Conservation (phyloP, 2,113 vertebrate species). For the Tetrao urogallus region DNA sequence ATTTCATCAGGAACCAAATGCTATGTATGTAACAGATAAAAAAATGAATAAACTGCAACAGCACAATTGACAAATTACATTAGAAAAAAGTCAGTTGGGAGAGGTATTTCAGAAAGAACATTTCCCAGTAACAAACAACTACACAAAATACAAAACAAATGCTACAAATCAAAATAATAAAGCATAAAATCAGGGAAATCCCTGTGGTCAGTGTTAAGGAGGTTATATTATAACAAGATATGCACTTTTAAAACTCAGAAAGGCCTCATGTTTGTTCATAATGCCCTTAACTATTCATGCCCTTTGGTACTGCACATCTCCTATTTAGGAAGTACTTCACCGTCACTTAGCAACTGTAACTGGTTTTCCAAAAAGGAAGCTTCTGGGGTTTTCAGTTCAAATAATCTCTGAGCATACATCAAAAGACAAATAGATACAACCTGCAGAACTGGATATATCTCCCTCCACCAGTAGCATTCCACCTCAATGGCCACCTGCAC, state of each 20-base stretch:
- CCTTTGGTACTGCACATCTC: slow-evolving; percentile 18
- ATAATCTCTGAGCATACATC: background rate
- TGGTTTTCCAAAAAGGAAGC: slow-evolving; percentile 41
- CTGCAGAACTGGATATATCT: slow-evolving; percentile 8
- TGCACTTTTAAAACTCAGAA: background rate
- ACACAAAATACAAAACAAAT: background rate
- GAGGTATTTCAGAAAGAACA: background rate
- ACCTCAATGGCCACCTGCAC: background rate
- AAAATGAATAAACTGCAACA: background rate
- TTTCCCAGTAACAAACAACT: background rate
- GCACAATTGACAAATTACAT: background rate
- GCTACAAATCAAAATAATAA: background rate
- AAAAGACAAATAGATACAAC: slow-evolving; percentile 35
- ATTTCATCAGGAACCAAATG: background rate
- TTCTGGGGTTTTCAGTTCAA: slow-evolving; percentile 32
- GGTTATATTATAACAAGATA: background rate
- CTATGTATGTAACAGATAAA: too few relatives aligned
- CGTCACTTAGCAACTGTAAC: slow-evolving; percentile 64
- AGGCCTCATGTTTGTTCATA: background rate
- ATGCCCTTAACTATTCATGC: slow-evolving; percentile 27
- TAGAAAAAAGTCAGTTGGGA: background rate
- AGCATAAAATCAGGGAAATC: background rate
- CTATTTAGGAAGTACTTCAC: slow-evolving; percentile 41
- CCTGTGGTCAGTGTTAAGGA: background rate
- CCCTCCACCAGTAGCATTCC: background rate